Percentiles rank a stretch among this genome's conserved stretches.
Conservation (phyloP, 1,140 invertebrate species). For the Trialeurodes vaporariorum region DNA sequence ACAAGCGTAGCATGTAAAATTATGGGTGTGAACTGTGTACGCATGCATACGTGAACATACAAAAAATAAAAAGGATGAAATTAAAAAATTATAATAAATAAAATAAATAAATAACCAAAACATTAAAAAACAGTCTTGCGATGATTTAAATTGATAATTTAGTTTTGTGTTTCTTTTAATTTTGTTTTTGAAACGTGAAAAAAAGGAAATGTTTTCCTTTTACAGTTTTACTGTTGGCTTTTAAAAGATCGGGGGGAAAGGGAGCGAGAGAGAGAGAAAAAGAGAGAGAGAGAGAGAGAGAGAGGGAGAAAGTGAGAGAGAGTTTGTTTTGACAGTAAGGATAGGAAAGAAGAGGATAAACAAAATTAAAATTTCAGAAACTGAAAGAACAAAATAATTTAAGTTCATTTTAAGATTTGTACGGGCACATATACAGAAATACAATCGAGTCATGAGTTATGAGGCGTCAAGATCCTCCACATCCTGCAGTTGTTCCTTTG, state of each 20-base stretch:
- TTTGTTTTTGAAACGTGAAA: too few relatives aligned
- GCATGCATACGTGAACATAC: background rate
- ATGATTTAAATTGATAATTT: too few relatives aligned
- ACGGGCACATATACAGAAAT: background rate
- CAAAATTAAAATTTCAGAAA: background rate
- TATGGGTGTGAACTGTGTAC: background rate
- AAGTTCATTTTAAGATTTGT: background rate
- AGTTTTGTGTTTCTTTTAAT: too few relatives aligned
- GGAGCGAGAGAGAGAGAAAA: conserved; percentile 8
- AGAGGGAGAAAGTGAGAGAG: background rate
- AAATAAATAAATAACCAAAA: background rate
- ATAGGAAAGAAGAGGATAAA: conserved; percentile 1
- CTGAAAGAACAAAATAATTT: background rate
- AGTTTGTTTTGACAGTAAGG: background rate
- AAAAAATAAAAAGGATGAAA: background rate
- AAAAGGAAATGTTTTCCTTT: background rate
- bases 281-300: background rate
- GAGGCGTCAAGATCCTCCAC: conserved; percentile 85
- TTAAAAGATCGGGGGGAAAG: too few relatives aligned
- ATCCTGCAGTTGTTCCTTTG: conserved; percentile 76
- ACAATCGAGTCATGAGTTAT: conserved; percentile 41
- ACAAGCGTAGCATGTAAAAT: too few relatives aligned
- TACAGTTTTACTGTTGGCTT: background rate
- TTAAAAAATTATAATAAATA: background rate
- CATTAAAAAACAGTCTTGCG: background rate